Conservation (phyloP, 2,113 vertebrate genomes). For the Illadopsis cleaveri region DNA sequence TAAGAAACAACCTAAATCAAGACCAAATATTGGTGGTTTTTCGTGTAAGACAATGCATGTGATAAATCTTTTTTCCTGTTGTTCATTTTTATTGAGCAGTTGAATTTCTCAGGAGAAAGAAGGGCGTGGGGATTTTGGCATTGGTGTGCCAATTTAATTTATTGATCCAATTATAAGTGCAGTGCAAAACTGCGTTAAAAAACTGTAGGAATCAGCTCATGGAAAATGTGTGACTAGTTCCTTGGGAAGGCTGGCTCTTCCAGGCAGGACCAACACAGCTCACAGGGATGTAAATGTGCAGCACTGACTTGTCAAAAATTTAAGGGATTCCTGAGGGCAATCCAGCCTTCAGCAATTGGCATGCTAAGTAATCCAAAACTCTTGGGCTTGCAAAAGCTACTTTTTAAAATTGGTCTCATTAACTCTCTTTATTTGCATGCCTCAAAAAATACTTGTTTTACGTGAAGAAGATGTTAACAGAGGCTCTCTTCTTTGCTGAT, state of each 20-base stretch:
- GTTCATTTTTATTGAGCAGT: neutral
- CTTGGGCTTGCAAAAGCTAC: neutral
- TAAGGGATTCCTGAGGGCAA: neutral
- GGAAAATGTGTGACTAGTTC: neutral
- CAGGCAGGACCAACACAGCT: neutral
- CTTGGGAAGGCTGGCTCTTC: neutral
- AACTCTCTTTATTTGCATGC: neutral
- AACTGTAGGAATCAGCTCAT: neutral
- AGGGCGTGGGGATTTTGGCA: neutral
- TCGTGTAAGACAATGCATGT: neutral
- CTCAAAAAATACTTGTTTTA: neutral
- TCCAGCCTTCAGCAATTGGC: neutral
- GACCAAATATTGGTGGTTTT: neutral
- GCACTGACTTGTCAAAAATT: neutral
- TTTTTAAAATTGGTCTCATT: neutral
- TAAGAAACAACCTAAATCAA: neutral
- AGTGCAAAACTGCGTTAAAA: neutral
- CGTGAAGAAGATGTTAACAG: neutral
- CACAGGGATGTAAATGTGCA: neutral
- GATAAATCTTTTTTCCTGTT: neutral
- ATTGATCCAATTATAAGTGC: neutral
- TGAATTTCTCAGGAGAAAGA: neutral
- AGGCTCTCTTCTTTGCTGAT: conserved; percentile 10
- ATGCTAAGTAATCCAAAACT: neutral
- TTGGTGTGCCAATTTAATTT: neutral